Percentiles rank a stretch among this genome's conserved stretches.
Conservation (phyloP, 35 echinoderm and acorn worm species). For the Holothuria glaberrima region DNA sequence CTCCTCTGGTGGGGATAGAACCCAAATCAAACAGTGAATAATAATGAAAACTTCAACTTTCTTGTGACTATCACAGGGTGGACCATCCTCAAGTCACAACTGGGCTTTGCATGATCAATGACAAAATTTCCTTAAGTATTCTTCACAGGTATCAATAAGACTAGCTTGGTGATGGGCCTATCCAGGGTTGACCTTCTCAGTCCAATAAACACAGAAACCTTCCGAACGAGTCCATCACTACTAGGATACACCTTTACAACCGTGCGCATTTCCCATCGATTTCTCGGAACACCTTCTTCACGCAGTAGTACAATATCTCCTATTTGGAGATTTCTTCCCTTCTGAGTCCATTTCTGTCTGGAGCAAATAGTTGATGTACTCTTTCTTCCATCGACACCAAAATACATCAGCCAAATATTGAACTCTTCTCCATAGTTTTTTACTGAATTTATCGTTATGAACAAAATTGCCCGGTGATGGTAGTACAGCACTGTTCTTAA, state of each 20-base stretch:
- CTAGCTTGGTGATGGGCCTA: conserved; percentile 44
- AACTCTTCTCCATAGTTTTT: conserved; percentile 75
- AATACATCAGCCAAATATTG: conserved; percentile 75
- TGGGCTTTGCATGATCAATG: no score
- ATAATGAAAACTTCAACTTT: no score
- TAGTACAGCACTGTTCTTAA: conserved; percentile 66
- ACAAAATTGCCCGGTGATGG: conserved; percentile 74
- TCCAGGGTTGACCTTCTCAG: conserved; percentile 27
- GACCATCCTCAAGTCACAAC: no score
- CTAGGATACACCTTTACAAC: conserved; percentile 33
- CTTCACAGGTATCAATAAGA: conserved; percentile 34
- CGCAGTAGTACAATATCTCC: conserved; percentile 57
- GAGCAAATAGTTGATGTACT: conserved; percentile 64
- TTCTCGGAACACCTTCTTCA: conserved; percentile 40
- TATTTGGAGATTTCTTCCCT: conserved; percentile 48
- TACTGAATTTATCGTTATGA: conserved; percentile 62
- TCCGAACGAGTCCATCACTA: conserved; percentile 46
- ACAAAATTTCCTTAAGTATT: neutral
- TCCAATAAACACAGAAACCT: conserved; percentile 33
- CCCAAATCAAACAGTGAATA: no score
- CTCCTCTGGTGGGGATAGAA: no score
- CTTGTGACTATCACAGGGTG: no score
- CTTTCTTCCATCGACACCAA: conserved; percentile 78
- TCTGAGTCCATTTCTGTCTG: conserved; percentile 69
- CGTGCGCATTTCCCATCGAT: conserved; percentile 33